Percentiles rank a stretch among this genome's conserved stretches.
Evolutionary conservation across 2,113 vertebrate species (phyloP).

Genomic region (Pagrus major): DNA sequence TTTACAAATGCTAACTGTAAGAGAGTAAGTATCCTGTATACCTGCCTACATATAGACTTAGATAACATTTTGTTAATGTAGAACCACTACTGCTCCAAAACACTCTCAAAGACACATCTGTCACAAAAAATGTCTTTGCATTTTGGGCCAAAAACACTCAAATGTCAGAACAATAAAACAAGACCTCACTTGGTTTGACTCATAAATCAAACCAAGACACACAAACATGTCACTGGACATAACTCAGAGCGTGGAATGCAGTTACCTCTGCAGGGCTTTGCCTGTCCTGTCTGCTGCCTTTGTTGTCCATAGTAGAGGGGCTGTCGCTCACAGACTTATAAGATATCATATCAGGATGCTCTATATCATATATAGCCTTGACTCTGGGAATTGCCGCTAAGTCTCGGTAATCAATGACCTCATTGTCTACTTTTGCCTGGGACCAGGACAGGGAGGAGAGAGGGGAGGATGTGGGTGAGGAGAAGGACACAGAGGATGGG

Average conservation of each 20-base stretch:
- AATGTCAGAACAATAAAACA: slow-evolving; percentile 20
- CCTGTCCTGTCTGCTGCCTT: slow-evolving; percentile 85
- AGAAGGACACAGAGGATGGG: slow-evolving; percentile 56
- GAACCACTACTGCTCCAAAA: background rate
- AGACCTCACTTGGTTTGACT: slow-evolving; percentile 43
- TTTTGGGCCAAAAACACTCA: slow-evolving; percentile 10
- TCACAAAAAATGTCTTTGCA: background rate
- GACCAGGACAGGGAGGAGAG: slow-evolving; percentile 66
- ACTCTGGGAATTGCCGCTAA: slow-evolving; percentile 99
- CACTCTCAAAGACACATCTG: background rate
- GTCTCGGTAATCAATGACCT: slow-evolving; percentile 98
- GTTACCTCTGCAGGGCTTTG: slow-evolving; percentile 94
- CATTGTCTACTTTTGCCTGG: slow-evolving; percentile 99
- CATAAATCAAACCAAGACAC: slow-evolving; percentile 48
- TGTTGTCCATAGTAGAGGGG: slow-evolving; percentile 86
- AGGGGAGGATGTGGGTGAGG: slow-evolving; percentile 34
- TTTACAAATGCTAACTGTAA: background rate
- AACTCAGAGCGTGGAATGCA: slow-evolving; percentile 21
- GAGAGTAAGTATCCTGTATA: background rate
- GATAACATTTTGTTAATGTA: background rate
- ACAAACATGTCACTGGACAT: slow-evolving; percentile 37
- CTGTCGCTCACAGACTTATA: slow-evolving; percentile 92
- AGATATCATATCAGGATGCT: slow-evolving; percentile 97
- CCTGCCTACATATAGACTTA: background rate
- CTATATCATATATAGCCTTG: slow-evolving; percentile 99